Conservation (phyloP, 2,113 vertebrate genomes). For the Falco punctatus region DNA sequence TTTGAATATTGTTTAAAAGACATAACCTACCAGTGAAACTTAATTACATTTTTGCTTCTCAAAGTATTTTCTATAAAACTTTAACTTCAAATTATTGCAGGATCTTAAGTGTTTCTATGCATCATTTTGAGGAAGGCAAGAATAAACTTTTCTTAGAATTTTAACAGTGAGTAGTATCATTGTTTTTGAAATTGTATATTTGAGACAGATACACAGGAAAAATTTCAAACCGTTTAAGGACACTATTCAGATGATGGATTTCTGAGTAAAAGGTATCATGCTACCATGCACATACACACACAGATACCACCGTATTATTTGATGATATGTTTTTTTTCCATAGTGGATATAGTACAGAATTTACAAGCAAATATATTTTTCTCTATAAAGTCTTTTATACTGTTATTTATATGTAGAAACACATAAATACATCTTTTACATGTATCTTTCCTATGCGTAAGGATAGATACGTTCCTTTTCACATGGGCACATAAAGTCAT, state of each 20-base stretch:
- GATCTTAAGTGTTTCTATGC: neutral
- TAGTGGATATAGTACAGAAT: neutral
- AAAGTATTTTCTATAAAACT: neutral
- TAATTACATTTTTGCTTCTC: neutral
- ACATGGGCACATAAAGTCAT: neutral
- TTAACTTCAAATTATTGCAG: neutral
- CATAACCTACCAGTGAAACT: neutral
- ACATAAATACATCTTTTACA: neutral
- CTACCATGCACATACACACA: neutral
- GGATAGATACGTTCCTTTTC: neutral
- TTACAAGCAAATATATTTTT: neutral
- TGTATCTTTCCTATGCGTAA: neutral
- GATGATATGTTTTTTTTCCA: neutral
- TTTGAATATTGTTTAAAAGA: neutral
- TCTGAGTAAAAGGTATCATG: neutral
- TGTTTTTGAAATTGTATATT: neutral
- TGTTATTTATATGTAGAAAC: neutral
- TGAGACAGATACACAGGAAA: neutral
- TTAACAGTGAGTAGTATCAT: neutral
- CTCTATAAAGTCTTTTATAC: neutral
- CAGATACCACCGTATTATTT: neutral
- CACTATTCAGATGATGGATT: neutral
- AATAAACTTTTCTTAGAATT: neutral
- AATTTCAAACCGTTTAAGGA: neutral
- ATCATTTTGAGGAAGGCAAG: neutral